Base-by-base conservation (phyloP, 2,113 vertebrate genomes). In the Lynx canadensis region DNA sequence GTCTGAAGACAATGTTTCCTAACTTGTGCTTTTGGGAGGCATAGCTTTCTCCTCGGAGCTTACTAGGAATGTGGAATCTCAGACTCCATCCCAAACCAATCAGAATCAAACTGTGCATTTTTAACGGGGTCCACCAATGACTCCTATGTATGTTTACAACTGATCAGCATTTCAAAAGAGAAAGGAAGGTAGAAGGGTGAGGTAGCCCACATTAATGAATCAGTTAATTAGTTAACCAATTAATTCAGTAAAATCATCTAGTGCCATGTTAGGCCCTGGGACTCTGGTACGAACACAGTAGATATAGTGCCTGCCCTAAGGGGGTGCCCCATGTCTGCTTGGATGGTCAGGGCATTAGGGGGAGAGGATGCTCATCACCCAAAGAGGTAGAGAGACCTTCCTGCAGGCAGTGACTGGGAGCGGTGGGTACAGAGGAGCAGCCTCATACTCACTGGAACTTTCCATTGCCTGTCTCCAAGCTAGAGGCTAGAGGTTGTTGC, bases 241-340 rank as follows among this genome's bases (percentile, higher is more conserved):
- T 55, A 66, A 82, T 81, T 86, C 5, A 4, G 11, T 31, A 81
- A 78, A 48, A 88, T 57, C 74, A 93, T 38, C 5, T 83, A 29
- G 31, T 18, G 65, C 38, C 83, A 3, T 15, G 25, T 4, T 78
- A 89, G 50, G 36, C 7, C 12, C 19, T 41, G 1, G 25, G 33
- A 45, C 33, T 89, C 48, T n/a, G 81, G 57, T 0, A 0, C n/a
- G n/a, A 93, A 73, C 2, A 60, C 0, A 2, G n/a, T 36, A 23
- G 5, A 23, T 38, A 50, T 7, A 12, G 36, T 25, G 31, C 1
- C 15, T 81, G 45, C 3, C 9, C 57, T 29, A 78, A 65, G 4
- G 15, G 6, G 60, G 31, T 23, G 3, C 6, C 21, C 33, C 5
- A 0, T 4, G 29, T 5, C 3, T 57, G 11, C 15, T 2, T 10